Conservation (phyloP, 1,140 invertebrate genomes). For the Meloidogyne exigua region DNA sequence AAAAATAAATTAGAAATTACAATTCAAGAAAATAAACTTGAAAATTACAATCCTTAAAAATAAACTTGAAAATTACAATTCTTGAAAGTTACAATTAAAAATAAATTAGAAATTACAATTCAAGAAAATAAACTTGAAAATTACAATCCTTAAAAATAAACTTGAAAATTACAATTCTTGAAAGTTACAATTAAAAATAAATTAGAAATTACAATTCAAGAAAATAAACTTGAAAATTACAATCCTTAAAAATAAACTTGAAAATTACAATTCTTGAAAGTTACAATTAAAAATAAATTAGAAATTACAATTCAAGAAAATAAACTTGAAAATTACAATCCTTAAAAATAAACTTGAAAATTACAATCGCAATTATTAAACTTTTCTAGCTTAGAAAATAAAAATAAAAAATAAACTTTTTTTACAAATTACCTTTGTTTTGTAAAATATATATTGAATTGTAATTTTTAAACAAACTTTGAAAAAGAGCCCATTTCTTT, state of each 20-base stretch:
- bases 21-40: not conserved
- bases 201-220: not conserved
- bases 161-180: not conserved
- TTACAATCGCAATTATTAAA: not conserved
- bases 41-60: not conserved
- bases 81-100: not conserved
- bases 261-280: not conserved
- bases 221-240: not conserved
- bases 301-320: not conserved
- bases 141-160: not conserved
- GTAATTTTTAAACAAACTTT: not conserved
- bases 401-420: too few species aligned
- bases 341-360: not conserved
- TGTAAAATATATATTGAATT: not conserved
- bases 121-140: not conserved
- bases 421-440: too few species aligned
- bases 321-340: not conserved
- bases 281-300: too few species aligned
- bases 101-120: not conserved
- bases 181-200: not conserved
- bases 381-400: too few species aligned
- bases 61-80: not conserved
- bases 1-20: not conserved
- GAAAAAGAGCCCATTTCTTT: not conserved
- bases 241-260: not conserved